These are phyloP conservation scores for Enteromius afrohamiltoni DNA, from an alignment of 2,797 vertebrate species.

Conservation along the genomic window DNA sequence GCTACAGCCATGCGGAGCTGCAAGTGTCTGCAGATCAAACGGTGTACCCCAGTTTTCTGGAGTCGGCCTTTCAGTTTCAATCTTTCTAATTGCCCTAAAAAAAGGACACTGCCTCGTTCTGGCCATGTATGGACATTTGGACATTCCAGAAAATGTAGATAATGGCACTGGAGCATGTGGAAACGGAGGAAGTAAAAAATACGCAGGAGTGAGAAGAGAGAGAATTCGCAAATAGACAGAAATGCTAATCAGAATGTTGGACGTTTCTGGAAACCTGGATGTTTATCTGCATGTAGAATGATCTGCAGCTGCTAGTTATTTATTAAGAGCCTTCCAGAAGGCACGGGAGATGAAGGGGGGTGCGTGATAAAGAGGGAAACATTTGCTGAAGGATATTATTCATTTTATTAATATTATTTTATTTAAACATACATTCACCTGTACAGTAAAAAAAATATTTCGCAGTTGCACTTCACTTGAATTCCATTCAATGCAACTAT, in stretches of 20 bases:
- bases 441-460: background rate
- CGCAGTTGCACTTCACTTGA: background rate
- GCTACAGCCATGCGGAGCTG: background rate
- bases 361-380: constrained; percentile 54
- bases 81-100: constrained; percentile 16
- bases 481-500: background rate
- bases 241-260: background rate
- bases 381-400: constrained; percentile 52
- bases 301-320: constrained; percentile 43
- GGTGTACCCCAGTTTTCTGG: constrained; percentile 26
- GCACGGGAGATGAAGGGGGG: background rate
- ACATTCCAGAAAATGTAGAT: constrained; percentile 46
- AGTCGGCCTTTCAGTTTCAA: constrained; percentile 15
- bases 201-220: background rate
- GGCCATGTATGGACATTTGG: constrained; percentile 30
- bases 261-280: constrained; percentile 26
- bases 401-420: too few species aligned
- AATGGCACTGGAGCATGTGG: constrained; percentile 22
- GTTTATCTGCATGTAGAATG: constrained; percentile 39
- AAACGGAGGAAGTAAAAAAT: constrained; percentile 9
- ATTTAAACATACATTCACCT: background rate
- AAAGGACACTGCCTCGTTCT: background rate
- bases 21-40: background rate
- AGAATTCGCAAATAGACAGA: background rate
- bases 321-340: constrained; percentile 7